Evolutionary conservation across 2,797 vertebrate genomes (phyloP).

Genomic region (Garrulus glandarius): DNA sequence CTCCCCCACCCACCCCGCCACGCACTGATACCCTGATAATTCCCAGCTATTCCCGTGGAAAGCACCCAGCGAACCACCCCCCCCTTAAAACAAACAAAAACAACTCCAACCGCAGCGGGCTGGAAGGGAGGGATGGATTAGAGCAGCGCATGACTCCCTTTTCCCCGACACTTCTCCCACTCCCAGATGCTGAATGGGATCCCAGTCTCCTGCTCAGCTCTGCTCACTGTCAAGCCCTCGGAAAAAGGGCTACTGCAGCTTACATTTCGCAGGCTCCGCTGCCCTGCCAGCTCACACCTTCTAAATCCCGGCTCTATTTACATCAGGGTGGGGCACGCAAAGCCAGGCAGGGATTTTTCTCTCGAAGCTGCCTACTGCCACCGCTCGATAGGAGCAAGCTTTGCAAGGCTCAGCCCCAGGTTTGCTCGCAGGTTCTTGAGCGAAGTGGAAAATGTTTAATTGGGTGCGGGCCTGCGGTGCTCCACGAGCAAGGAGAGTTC

Average conservation of each 20-base stretch:
- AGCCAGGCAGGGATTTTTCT: neutral
- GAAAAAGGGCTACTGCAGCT: slow-evolving; percentile 12
- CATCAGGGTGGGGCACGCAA: neutral
- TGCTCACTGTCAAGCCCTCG: slow-evolving; percentile 9
- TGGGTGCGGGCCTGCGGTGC: neutral
- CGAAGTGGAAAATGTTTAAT: neutral
- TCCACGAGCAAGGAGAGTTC: neutral
- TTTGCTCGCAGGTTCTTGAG: neutral
- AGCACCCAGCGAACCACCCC: neutral
- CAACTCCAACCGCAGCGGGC: neutral
- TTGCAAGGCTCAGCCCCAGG: neutral
- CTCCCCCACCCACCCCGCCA: neutral
- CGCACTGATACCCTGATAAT: neutral
- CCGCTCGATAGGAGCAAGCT: slow-evolving; percentile 40
- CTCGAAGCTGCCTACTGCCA: slow-evolving; percentile 48
- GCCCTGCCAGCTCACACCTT: slow-evolving; percentile 40
- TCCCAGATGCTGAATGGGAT: neutral
- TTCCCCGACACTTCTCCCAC: slow-evolving; percentile 16
- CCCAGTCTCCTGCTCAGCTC: slow-evolving; percentile 8
- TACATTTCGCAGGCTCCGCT: slow-evolving; percentile 20
- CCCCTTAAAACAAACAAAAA: neutral
- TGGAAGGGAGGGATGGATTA: neutral
- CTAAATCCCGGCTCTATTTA: slow-evolving; percentile 33
- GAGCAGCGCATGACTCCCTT: neutral
- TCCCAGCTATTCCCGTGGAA: neutral